phyloP scores from a whole-genome alignment of 1,140 invertebrate species.

The Coptotermes formosanus region DNA sequence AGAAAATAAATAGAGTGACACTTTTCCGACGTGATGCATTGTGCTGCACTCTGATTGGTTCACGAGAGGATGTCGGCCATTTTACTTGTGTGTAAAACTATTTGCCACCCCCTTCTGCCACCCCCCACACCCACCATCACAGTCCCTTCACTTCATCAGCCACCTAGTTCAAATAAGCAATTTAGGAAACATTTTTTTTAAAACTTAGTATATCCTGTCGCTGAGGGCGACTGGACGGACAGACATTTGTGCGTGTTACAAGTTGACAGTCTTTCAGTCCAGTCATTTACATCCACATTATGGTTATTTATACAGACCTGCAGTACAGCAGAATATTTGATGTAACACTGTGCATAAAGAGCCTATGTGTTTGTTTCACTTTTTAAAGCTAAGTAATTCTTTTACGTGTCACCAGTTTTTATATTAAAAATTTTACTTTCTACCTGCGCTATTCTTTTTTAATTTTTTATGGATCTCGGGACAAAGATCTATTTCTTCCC shows the following conservation, averaged over 20 bases:
- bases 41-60: conserved; percentile 1
- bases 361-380: too few species aligned
- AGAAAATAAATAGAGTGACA: conserved; percentile 17
- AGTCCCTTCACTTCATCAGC: neutral
- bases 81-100: neutral
- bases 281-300: neutral
- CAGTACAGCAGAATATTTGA: neutral
- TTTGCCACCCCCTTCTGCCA: too few species aligned
- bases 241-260: neutral
- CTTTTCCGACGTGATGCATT: neutral
- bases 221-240: neutral
- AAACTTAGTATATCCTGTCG: neutral
- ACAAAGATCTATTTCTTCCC: too few species aligned
- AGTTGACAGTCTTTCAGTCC: neutral
- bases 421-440: too few species aligned
- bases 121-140: too few species aligned
- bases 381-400: too few species aligned
- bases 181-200: neutral
- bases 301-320: neutral
- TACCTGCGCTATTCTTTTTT: too few species aligned
- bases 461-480: too few species aligned
- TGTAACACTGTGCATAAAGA: too few species aligned
- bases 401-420: too few species aligned
- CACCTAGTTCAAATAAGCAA: conserved; percentile 3
- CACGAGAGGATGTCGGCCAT: conserved; percentile 12